These are phyloP conservation scores for Solenopsis invicta DNA, from an alignment of 1,140 invertebrate genomes.

Conservation along the genomic window DNA sequence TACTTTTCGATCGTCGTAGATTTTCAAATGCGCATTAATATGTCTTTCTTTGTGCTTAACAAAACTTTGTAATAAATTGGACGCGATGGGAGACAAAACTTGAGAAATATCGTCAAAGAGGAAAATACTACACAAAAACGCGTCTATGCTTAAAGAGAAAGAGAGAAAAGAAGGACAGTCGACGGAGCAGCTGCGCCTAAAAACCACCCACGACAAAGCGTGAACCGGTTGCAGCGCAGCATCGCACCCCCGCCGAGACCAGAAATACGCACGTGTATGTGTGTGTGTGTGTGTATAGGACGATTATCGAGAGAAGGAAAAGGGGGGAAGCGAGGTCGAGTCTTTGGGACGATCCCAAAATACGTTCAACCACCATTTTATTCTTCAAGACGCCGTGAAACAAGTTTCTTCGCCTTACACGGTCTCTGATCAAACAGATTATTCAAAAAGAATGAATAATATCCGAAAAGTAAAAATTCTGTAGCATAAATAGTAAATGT, in stretches of 20 bases:
- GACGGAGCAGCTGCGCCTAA: constrained; percentile 55
- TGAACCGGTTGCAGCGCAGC: constrained; percentile 46
- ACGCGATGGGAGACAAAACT: too few relatives aligned
- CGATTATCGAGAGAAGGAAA: constrained; percentile 28
- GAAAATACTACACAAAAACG: too few relatives aligned
- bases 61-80: too few relatives aligned
- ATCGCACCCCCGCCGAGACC: constrained; percentile 43
- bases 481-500: too few relatives aligned
- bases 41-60: too few relatives aligned
- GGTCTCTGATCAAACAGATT: background rate
- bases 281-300: constrained; percentile 14
- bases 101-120: too few relatives aligned
- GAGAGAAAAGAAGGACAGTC: background rate
- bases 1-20: too few relatives aligned
- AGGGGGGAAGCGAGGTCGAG: constrained; percentile 22
- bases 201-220: constrained; percentile 62
- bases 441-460: background rate
- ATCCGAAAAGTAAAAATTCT: background rate
- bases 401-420: constrained; percentile 13
- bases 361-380: constrained; percentile 57
- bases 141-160: too few relatives aligned
- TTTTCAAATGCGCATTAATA: too few relatives aligned
- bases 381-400: constrained; percentile 47
- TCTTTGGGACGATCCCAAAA: constrained; percentile 55
- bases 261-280: constrained; percentile 33